Percentiles rank a stretch among this genome's conserved stretches.
Conservation (phyloP, 1,140 invertebrate genomes). For the Leguminivora glycinivorella region DNA sequence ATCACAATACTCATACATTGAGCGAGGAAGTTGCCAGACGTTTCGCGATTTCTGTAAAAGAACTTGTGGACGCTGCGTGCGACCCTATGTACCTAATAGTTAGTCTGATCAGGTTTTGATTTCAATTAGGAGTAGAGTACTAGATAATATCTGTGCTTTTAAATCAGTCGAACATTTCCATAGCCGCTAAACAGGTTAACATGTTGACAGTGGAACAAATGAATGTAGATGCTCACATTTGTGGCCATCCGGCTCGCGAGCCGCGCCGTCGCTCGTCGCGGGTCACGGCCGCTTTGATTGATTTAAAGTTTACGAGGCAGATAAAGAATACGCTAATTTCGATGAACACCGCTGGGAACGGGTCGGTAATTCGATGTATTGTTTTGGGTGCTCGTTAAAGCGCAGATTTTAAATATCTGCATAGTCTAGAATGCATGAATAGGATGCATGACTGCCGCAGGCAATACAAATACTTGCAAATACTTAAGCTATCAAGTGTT, state of each 20-base stretch:
- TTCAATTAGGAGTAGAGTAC: neutral
- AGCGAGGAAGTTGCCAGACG: too few species aligned
- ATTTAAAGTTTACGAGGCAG: slow-evolving; percentile 11
- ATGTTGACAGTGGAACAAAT: neutral
- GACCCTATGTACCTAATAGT: too few species aligned
- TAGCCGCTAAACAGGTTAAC: neutral
- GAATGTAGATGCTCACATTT: neutral
- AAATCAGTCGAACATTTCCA: neutral
- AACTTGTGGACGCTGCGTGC: too few species aligned
- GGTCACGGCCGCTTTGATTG: slow-evolving; percentile 3
- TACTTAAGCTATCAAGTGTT: too few species aligned
- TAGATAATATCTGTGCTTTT: neutral
- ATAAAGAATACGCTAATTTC: slow-evolving; percentile 1
- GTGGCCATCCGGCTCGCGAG: neutral
- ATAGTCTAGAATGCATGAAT: too few species aligned
- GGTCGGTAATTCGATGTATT: neutral
- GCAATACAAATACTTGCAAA: too few species aligned
- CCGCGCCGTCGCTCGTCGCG: too few species aligned
- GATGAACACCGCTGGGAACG: neutral
- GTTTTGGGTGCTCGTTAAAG: neutral
- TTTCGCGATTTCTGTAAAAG: too few species aligned
- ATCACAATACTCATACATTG: too few species aligned
- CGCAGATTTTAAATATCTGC: too few species aligned
- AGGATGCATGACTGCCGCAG: too few species aligned
- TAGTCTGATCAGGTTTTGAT: too few species aligned